Base-by-base conservation (phyloP, 2,797 vertebrate species). In the Avahi laniger region DNA sequence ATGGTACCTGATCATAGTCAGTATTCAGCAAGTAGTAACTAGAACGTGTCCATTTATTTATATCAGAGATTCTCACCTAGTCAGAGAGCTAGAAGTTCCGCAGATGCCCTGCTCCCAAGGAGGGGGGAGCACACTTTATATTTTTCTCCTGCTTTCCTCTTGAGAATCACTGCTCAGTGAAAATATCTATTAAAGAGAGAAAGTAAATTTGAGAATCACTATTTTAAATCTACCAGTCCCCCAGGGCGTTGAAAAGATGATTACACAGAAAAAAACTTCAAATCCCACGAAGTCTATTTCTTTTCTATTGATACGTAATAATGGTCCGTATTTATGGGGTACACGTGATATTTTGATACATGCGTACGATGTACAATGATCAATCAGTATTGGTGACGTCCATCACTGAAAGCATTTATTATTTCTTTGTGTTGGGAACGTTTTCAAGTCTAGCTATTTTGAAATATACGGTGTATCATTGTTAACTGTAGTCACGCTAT, bases 1-100 rank as follows among this genome's bases (percentile, higher is more conserved):
- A 0, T 33, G n/a, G 43, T 35, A 2, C 48, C 46, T 33, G 2
- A 2, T 43, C 12, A 1, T 17, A 7, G 2, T 5, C 35, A 80
- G 22, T 3, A 4, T 24, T 15, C 9, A 54, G 1, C 14, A 17
- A 28, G 28, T 18, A 38, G 4, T 63, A 13, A 67, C 41, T 33
- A 12, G 20, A 14, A 70, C 33, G 38, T 28, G 3, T 61, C 48
- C 13, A 54, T 54, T 54, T 0, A 0, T 26, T 30, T 67, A 0
- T 3, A 2, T 17, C 11, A 7, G 41, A 35, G n/a, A 35, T 67
- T 46, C n/a, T 63, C 38, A 50, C 0, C 38, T 5, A 9, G 15
- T 7, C 63, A 70, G 50, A 65, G 28, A 41, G 12, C 38, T 8
- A 2, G 13, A 38, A 11, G 35, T 13, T 52, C 81, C 72, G 5